These are phyloP conservation scores for Amazonetta brasiliensis DNA, from an alignment of 2,797 vertebrate species.

Conservation along the genomic window DNA sequence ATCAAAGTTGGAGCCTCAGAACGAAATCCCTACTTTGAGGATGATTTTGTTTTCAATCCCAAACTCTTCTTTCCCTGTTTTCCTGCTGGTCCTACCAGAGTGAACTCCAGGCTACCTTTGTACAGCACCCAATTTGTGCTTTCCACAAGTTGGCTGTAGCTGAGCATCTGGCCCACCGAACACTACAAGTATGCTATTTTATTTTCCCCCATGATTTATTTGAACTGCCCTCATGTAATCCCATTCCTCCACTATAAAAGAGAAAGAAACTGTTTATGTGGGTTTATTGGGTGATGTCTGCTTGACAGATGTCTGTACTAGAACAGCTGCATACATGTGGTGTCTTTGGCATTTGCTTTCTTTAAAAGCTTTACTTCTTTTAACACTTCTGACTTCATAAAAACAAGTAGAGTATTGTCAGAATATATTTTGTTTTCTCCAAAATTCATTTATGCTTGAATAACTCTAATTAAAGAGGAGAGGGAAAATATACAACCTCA, in stretches of 20 bases:
- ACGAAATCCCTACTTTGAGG: background rate
- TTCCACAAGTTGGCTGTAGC: background rate
- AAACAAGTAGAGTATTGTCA: constrained; percentile 66
- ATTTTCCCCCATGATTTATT: constrained; percentile 78
- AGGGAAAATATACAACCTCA: background rate
- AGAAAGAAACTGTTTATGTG: constrained; percentile 75
- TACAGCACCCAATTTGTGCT: constrained; percentile 6
- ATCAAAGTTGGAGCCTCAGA: background rate
- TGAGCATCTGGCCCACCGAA: constrained; percentile 67
- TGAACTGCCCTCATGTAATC: constrained; percentile 76
- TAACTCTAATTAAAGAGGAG: constrained; percentile 6
- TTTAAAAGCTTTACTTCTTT: constrained; percentile 74
- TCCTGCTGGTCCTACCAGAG: background rate
- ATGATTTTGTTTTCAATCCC: background rate
- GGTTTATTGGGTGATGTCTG: constrained; percentile 78
- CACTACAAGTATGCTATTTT: constrained; percentile 63
- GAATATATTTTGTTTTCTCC: constrained; percentile 59
- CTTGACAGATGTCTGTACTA: constrained; percentile 80
- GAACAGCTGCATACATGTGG: constrained; percentile 69
- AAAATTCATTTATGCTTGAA: constrained; percentile 66
- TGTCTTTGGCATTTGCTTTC: constrained; percentile 71
- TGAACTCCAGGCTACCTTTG: constrained; percentile 56
- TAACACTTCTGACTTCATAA: constrained; percentile 67
- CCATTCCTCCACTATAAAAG: constrained; percentile 80
- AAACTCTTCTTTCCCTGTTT: constrained; percentile 10